Percentiles rank a stretch among this genome's conserved stretches.
These are phyloP conservation scores for Peribatodes rhomboidaria DNA, from an alignment of 2,888 invertebrate species.

Conservation along the genomic window DNA sequence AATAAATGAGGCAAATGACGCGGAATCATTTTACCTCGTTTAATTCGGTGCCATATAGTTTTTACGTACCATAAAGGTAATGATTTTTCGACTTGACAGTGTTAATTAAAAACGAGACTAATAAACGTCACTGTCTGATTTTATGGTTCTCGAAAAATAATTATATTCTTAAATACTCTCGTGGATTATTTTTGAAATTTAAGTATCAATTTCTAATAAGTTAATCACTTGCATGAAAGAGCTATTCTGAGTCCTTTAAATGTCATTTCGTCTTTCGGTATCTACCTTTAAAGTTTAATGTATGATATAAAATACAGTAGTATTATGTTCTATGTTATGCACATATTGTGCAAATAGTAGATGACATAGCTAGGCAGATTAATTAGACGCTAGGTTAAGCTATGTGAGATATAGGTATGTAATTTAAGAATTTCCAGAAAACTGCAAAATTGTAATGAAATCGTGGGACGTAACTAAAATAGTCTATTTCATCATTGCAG, in stretches of 20 bases:
- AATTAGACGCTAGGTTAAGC: too few relatives aligned
- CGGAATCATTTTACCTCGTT: conserved; percentile 38
- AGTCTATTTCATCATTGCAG: conserved; percentile 7
- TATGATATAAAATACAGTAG: too few relatives aligned
- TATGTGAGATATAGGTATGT: not conserved
- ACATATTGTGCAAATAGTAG: too few relatives aligned
- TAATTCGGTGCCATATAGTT: conserved; percentile 45
- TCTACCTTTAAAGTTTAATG: too few relatives aligned
- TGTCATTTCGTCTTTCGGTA: too few relatives aligned
- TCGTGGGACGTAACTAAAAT: not conserved
- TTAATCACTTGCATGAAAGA: not conserved
- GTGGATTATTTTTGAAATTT: not conserved
- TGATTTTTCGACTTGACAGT: conserved; percentile 45
- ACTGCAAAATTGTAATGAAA: not conserved
- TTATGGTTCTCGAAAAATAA: conserved; percentile 49
- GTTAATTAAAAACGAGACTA: conserved; percentile 53
- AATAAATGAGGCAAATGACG: conserved; percentile 36
- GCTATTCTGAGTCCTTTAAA: not conserved
- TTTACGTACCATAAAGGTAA: conserved; percentile 44
- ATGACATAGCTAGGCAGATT: too few relatives aligned
- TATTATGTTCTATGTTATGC: too few relatives aligned
- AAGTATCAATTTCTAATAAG: not conserved
- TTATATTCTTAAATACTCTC: conserved; percentile 26
- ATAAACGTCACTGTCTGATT: conserved; percentile 63
- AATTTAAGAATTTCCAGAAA: not conserved